phyloP scores from a whole-genome alignment of 2,113 vertebrate species.

The Platichthys flesus region DNA sequence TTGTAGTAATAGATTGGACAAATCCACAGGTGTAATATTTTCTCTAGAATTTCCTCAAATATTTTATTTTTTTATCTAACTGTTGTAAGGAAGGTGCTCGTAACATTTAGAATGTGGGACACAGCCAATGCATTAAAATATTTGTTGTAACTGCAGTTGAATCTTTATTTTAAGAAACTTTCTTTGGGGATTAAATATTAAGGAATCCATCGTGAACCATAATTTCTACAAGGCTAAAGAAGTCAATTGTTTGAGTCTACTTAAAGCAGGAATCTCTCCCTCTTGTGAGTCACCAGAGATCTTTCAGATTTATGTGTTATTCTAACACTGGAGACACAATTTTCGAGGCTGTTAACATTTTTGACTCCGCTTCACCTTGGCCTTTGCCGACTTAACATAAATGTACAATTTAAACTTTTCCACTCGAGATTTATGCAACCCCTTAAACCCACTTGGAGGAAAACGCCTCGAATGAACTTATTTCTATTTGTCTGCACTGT shows the following conservation, averaged over 20 bases:
- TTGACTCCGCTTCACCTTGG: conserved; percentile 31
- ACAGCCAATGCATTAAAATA: not conserved
- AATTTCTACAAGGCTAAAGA: not conserved
- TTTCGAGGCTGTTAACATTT: conserved; percentile 46
- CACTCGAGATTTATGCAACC: conserved; percentile 61
- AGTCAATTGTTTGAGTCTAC: not conserved
- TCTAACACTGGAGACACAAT: conserved; percentile 31
- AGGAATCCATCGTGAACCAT: not conserved
- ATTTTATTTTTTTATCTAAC: too few relatives aligned
- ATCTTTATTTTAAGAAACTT: not conserved
- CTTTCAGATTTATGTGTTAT: conserved; percentile 47
- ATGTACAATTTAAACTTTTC: conserved; percentile 53
- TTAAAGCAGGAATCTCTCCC: not conserved
- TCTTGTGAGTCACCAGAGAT: conserved; percentile 15
- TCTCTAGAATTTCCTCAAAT: too few relatives aligned
- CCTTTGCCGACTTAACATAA: conserved; percentile 49
- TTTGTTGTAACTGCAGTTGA: not conserved
- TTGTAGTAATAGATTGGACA: too few relatives aligned
- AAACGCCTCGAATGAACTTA: conserved; percentile 55
- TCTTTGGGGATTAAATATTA: not conserved
- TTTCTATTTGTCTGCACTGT: conserved; percentile 49
- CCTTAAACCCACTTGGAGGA: conserved; percentile 57
- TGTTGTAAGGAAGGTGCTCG: too few relatives aligned
- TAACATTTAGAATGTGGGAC: not conserved
- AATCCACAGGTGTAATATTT: too few relatives aligned